These are phyloP conservation scores for Zonitis immaculata DNA, from an alignment of 2,888 invertebrate species.

Conservation along the genomic window DNA sequence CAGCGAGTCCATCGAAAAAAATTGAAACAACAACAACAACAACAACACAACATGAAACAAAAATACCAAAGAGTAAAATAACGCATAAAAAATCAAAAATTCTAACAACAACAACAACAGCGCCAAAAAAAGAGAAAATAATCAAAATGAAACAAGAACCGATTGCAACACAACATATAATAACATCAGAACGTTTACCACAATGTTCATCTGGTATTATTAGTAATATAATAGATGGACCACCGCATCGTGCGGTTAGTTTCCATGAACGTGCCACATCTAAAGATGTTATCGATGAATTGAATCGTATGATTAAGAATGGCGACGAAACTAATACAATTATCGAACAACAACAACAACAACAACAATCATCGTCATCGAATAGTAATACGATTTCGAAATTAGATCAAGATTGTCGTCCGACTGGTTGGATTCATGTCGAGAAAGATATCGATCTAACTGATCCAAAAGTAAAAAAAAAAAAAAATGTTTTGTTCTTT, in stretches of 20 bases:
- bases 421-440: conserved; percentile 76
- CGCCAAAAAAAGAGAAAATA: conserved; percentile 31
- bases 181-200: conserved; percentile 45
- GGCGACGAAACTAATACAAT: conserved; percentile 48
- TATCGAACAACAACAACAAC: neutral
- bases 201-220: conserved; percentile 42
- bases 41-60: conserved; percentile 39
- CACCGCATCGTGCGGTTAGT: conserved; percentile 57
- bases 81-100: conserved; percentile 49
- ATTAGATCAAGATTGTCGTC: conserved; percentile 62
- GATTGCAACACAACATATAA: conserved; percentile 37
- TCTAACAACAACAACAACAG: conserved; percentile 37
- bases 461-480: conserved; percentile 70
- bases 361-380: no score
- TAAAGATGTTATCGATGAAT: conserved; percentile 71
- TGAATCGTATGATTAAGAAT: conserved; percentile 61
- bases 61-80: conserved; percentile 55
- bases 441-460: conserved; percentile 72
- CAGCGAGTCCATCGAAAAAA: conserved; percentile 46
- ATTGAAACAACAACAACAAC: conserved; percentile 37
- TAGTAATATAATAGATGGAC: conserved; percentile 50
- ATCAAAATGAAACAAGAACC: conserved; percentile 31
- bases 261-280: conserved; percentile 71
- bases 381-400: conserved; percentile 23
- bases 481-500: no score